Base-by-base conservation (phyloP, 2,888 invertebrate genomes). In the Odontomyia ornata region DNA sequence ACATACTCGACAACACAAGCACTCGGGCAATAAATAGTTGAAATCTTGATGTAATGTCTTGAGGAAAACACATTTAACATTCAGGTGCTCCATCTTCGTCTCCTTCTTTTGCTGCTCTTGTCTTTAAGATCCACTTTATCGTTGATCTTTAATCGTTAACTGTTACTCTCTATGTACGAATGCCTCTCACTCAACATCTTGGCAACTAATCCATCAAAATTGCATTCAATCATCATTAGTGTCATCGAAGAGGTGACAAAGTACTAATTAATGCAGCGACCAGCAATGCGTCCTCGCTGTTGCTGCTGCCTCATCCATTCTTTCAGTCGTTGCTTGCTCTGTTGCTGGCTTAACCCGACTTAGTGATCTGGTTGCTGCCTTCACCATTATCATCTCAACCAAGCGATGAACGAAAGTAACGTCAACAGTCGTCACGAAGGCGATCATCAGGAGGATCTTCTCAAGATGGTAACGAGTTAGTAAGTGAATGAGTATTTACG, bases 181-280 rank as follows among this genome's bases (percentile, higher is more conserved):
- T n/a, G n/a, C n/a, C n/a, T n/a, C n/a, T n/a, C n/a, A n/a, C 11
- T 23, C 18, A 56, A 5, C 43, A 69, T 47, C 47, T 28, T 30
- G 23, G 15, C 60, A 73, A 60, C 60, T 43, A 73, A 73, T 73
- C 73, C 60, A 60, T 73, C 60, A 73, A 43, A 72, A 73, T 36
- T 73, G 36, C 57, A 36, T 57, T 73, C 23, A 60, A 73, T 60
- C 60, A 36, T 36, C 73, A 43, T 73, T 36, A 73, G 13, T 60
- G 60, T 57, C 73, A 21, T 73, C 73, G 60, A 21, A 60, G 60
- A 57, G 57, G 57, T 57, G 73, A 73, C 73, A 57, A 73, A 60
- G 36, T 73, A 60, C 21, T 60, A 73, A 73, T 73, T 73, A 73
- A 60, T 73, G 60, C 73, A 36, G 23, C 52, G 15, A 13, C 18